Evolutionary conservation across 1,140 invertebrate genomes (phyloP).

Genomic region (Belonocnema kinseyi): DNA sequence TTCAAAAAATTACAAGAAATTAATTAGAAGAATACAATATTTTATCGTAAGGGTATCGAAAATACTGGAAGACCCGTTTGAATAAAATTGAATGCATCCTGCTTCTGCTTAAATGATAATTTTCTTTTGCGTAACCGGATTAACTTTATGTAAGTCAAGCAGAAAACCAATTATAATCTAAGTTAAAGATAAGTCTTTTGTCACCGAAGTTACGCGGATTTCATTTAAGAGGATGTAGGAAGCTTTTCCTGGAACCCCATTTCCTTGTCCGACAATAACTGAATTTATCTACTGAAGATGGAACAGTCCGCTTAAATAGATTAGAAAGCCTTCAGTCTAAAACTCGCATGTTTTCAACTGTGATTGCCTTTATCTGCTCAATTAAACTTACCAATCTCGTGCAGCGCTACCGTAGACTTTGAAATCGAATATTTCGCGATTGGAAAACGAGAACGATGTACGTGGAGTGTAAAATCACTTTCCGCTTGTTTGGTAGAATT

Average conservation of each 20-base stretch:
- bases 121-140: not conserved
- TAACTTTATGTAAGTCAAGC: too few relatives aligned
- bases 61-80: too few relatives aligned
- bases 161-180: not conserved
- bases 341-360: not conserved
- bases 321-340: not conserved
- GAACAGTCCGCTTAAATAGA: constrained; percentile 8
- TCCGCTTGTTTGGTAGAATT: not conserved
- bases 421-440: constrained; percentile 20
- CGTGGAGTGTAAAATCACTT: constrained; percentile 21
- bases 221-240: not conserved
- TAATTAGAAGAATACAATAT: too few relatives aligned
- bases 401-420: not conserved
- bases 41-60: too few relatives aligned
- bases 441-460: constrained; percentile 9
- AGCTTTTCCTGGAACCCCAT: not conserved
- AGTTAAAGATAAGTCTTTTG: not conserved
- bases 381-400: constrained; percentile 18
- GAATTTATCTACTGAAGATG: constrained; percentile 6
- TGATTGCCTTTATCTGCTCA: constrained; percentile 8
- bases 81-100: too few relatives aligned
- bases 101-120: not conserved
- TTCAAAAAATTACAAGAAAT: too few relatives aligned
- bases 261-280: constrained; percentile 18
- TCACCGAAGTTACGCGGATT: not conserved